Conservation (phyloP, 1,140 invertebrate species). For the Drosophila melanica region DNA sequence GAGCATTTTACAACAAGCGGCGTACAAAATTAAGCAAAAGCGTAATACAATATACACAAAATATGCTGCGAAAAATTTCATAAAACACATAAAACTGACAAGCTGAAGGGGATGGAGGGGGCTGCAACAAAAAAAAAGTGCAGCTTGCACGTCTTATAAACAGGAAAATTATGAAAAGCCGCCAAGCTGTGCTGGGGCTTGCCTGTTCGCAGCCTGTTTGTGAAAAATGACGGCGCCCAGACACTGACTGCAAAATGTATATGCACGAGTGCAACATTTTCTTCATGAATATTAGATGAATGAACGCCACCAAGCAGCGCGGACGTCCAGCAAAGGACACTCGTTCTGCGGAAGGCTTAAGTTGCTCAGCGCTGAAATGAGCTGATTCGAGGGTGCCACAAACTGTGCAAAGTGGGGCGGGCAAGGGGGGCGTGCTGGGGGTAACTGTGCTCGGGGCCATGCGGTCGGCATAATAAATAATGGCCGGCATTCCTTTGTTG, state of each 20-base stretch:
- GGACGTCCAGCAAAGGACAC: conserved; percentile 55
- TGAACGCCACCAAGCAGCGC: conserved; percentile 23
- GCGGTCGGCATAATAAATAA: conserved; percentile 83
- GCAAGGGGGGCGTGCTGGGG: too few species aligned
- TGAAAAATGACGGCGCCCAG: conserved; percentile 75
- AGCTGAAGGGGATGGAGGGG: conserved; percentile 21
- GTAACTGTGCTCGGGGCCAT: conserved; percentile 44
- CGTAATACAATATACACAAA: conserved; percentile 73
- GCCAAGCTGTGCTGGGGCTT: neutral
- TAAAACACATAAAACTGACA: conserved; percentile 79
- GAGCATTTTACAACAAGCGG: conserved; percentile 55
- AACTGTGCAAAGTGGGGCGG: neutral
- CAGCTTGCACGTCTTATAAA: conserved; percentile 72
- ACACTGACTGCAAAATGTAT: conserved; percentile 68
- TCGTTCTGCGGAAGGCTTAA: conserved; percentile 70
- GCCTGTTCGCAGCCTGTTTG: conserved; percentile 56
- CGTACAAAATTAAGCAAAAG: conserved; percentile 68
- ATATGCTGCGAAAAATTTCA: conserved; percentile 79
- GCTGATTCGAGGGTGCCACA: conserved; percentile 14
- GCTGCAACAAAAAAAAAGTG: conserved; percentile 39
- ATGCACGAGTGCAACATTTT: conserved; percentile 51
- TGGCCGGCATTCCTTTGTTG: conserved; percentile 82
- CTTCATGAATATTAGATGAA: conserved; percentile 77
- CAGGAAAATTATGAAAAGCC: conserved; percentile 76
- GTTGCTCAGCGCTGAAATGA: conserved; percentile 69